A percentile compares a stretch with the other conserved stretches of the same genome.
phyloP scores from a whole-genome alignment of 2,797 vertebrate species.

The Pipistrellus pipistrellus region DNA sequence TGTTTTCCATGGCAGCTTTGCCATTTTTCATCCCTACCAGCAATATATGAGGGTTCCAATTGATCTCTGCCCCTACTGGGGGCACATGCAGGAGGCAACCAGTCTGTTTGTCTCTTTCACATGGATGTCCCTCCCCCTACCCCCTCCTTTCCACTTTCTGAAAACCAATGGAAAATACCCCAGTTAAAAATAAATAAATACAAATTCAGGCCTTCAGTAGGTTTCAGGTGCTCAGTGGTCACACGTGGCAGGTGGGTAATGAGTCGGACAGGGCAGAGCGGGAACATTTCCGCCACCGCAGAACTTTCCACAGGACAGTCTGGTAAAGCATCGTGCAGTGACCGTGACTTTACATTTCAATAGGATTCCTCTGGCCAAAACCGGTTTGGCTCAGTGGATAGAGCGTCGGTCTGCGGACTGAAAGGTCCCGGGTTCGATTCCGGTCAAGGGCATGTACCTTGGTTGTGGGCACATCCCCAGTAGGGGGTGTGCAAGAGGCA shows the following conservation, averaged over 20 bases:
- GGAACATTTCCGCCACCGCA: not conserved
- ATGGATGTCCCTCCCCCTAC: not conserved
- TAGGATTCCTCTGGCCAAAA: not conserved
- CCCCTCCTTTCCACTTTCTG: not conserved
- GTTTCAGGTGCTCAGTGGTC: not conserved
- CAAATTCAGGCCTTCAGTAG: not conserved
- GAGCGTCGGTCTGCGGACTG: no score
- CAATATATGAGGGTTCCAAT: not conserved
- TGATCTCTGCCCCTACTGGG: not conserved
- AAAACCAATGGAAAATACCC: not conserved
- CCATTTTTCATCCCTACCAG: not conserved
- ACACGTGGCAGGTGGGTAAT: not conserved
- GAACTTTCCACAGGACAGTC: not conserved
- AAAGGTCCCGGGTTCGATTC: no score
- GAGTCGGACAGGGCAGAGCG: not conserved
- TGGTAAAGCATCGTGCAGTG: not conserved
- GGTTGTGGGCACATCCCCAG: no score
- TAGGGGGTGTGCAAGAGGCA: no score
- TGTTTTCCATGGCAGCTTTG: not conserved
- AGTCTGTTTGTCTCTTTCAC: not conserved
- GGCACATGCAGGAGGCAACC: not conserved
- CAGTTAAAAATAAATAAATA: not conserved
- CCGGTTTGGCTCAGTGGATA: no score
- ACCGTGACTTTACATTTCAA: not conserved
- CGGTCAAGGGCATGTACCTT: no score